Base-by-base conservation (phyloP, 2,113 vertebrate genomes). In the Siphamia tubifer region DNA sequence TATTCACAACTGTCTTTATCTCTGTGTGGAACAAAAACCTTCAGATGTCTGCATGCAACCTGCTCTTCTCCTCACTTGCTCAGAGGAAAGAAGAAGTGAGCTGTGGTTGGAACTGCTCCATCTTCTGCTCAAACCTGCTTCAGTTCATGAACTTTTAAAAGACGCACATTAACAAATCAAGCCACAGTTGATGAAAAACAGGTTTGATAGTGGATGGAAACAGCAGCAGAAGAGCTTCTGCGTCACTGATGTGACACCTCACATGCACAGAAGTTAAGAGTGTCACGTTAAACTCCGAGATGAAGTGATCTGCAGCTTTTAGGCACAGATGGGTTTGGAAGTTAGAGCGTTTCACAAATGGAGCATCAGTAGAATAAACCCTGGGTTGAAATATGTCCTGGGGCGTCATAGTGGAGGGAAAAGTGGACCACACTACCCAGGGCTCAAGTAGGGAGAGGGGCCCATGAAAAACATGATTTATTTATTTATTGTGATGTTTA, bases 91-190 rank as follows among this genome's bases (percentile, higher is more conserved):
- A 67, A 10, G 32, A 2, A 57, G 44, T 12, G 8, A 68, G 53
- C 48, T 77, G 75, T 80, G 66, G 79, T 75, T 68, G 76, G 60
- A 78, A 75, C 60, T 25, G 55, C 73, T 82, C 68, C 57, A 67
- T 70, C 62, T 49, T 30, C n/a, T n/a, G 2, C 44, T 43, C 56
- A 12, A 56, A 17, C 47, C 39, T 8, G 48, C 66, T 43, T 57
- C 52, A 27, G 54, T 73, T 67, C 55, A 49, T 55, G 58, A 72
- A 74, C 77, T 68, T 77, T 84, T 77, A 69, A 63, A 69, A 79
- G 58, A 67, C 20, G 23, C 23, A 25, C 77, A 56, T 74, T 58
- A 73, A 67, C 31, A 58, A 67, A 83, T 75, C 70, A 32, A 47
- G 43, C 38, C 30, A 31, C 8, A 3, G 53, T 53, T 74, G 45